These are phyloP conservation scores for Lepeophtheirus salmonis DNA, from an alignment of 1,140 invertebrate species.

Conservation along the genomic window DNA sequence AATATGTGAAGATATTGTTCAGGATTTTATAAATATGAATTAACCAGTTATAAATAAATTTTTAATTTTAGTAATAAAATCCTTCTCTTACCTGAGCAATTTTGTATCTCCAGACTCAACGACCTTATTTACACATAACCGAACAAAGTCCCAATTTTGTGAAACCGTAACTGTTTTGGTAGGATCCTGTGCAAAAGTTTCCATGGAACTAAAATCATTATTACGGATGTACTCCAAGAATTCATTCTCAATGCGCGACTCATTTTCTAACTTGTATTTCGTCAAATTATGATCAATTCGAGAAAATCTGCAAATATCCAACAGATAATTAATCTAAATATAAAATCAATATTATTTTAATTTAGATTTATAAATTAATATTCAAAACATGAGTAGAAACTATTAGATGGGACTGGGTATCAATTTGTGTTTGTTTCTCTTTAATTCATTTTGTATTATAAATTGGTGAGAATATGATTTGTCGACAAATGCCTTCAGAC, in stretches of 20 bases:
- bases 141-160: slow-evolving; percentile 16
- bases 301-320: not conserved
- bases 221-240: not conserved
- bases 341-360: too few relatives aligned
- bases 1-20: not conserved
- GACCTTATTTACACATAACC: slow-evolving; percentile 4
- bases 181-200: slow-evolving; percentile 1
- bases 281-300: not conserved
- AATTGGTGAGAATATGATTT: too few relatives aligned
- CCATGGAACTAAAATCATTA: not conserved
- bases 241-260: not conserved
- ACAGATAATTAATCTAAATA: too few relatives aligned
- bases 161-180: not conserved
- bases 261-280: not conserved
- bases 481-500: too few relatives aligned
- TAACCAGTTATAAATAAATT: too few relatives aligned
- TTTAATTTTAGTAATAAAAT: too few relatives aligned
- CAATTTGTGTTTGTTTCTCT: too few relatives aligned
- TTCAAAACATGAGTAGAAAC: too few relatives aligned
- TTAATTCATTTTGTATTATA: too few relatives aligned
- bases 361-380: too few relatives aligned
- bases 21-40: not conserved
- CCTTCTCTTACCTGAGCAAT: slow-evolving; percentile 1
- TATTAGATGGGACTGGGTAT: too few relatives aligned
- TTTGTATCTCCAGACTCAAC: not conserved